These are phyloP conservation scores for Porites australiensis DNA, from an alignment of 64 coral and sea anemone genomes.

Conservation along the genomic window DNA sequence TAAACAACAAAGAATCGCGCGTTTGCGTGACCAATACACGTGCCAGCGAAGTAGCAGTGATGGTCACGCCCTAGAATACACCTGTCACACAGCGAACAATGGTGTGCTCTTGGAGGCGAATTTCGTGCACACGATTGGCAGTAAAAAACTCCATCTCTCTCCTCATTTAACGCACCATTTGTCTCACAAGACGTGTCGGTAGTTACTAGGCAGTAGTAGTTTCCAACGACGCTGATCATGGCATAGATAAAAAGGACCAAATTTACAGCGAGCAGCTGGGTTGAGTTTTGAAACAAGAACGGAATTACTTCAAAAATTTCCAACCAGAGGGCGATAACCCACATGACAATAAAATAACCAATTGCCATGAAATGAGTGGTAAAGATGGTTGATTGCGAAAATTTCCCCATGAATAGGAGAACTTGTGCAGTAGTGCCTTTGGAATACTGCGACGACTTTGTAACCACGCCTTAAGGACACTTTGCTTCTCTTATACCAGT, in stretches of 20 bases:
- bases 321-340: constrained; percentile 32
- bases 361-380: constrained; percentile 57
- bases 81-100: constrained; percentile 77
- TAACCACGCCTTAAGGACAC: neutral
- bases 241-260: constrained; percentile 42
- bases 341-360: constrained; percentile 74
- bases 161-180: constrained; percentile 4
- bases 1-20: constrained; percentile 76
- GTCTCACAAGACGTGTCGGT: constrained; percentile 76
- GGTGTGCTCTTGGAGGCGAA: constrained; percentile 88
- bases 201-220: constrained; percentile 76
- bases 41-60: constrained; percentile 87
- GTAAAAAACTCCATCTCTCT: constrained; percentile 59
- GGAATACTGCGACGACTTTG: no score
- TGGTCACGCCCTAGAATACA: constrained; percentile 84
- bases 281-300: constrained; percentile 55
- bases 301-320: constrained; percentile 73
- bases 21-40: constrained; percentile 85
- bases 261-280: constrained; percentile 27
- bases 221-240: constrained; percentile 64
- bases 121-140: constrained; percentile 91
- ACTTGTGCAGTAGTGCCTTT: no score
- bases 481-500: neutral
- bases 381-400: constrained; percentile 15
- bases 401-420: constrained; percentile 42